Percentiles rank a stretch among this genome's conserved stretches.
Evolutionary conservation across 2,888 invertebrate species (phyloP).

Genomic region (Noctua janthina): DNA sequence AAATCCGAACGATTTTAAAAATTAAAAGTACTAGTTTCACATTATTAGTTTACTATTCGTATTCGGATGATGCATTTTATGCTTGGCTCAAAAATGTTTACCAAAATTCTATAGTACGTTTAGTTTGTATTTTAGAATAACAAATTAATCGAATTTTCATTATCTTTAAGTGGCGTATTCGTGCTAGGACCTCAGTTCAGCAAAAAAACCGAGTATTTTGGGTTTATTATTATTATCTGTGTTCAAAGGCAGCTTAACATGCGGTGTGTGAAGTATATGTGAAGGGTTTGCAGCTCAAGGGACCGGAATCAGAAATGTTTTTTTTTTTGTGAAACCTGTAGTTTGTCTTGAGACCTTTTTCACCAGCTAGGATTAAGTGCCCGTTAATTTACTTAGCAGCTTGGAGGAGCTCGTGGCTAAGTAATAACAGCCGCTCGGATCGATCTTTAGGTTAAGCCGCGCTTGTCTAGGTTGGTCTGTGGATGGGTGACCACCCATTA

Average conservation of each 20-base stretch:
- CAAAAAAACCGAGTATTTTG: slow-evolving; percentile 11
- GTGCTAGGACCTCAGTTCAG: background rate
- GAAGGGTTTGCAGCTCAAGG: background rate
- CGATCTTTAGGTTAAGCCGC: too few relatives aligned
- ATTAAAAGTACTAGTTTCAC: too few relatives aligned
- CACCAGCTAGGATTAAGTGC: background rate
- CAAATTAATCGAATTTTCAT: background rate
- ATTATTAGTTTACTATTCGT: too few relatives aligned
- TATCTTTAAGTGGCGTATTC: background rate
- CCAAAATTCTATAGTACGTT: background rate
- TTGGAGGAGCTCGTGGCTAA: too few relatives aligned
- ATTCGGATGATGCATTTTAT: background rate
- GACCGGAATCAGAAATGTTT: background rate
- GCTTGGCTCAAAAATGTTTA: background rate
- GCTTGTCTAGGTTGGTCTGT: too few relatives aligned
- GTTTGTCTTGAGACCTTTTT: background rate
- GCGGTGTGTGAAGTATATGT: background rate
- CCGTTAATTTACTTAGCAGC: background rate
- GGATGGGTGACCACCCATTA: too few relatives aligned
- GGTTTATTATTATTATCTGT: slow-evolving; percentile 2
- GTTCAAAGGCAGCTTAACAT: slow-evolving; percentile 13
- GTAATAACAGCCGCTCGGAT: too few relatives aligned
- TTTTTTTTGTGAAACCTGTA: background rate
- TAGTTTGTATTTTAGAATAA: background rate
- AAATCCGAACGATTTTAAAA: too few relatives aligned